A percentile compares a stretch with the other conserved stretches of the same genome.
These are phyloP conservation scores for Passer montanus DNA, from an alignment of 2,113 vertebrate species.

Conservation along the genomic window DNA sequence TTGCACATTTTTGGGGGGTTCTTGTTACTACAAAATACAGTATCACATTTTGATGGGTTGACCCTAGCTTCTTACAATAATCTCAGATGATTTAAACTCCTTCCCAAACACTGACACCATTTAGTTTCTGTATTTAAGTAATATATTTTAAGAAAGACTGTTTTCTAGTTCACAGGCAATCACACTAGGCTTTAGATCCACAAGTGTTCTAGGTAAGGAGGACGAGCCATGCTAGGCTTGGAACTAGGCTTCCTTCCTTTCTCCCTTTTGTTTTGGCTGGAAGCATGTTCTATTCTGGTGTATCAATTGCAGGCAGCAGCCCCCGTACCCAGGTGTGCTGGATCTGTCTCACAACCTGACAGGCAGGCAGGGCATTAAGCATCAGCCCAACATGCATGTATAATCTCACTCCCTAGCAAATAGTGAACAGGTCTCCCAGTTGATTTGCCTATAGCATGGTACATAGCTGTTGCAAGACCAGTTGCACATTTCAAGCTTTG, in stretches of 20 bases:
- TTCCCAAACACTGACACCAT: background rate
- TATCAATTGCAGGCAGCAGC: background rate
- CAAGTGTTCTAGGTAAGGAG: background rate
- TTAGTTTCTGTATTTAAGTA: background rate
- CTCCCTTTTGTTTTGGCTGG: constrained; percentile 31
- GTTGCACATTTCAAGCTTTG: background rate
- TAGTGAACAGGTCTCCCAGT: background rate
- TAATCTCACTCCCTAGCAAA: background rate
- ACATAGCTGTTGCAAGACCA: background rate
- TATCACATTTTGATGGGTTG: background rate
- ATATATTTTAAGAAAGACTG: background rate
- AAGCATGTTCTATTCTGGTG: background rate
- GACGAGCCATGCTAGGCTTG: background rate
- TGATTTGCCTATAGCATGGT: background rate
- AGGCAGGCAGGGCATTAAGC: background rate
- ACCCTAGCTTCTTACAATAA: background rate
- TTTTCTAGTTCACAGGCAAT: background rate
- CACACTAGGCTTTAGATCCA: background rate
- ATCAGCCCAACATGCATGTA: fast-evolving
- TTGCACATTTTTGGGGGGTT: background rate
- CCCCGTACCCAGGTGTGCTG: fast-evolving
- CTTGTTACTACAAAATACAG: background rate
- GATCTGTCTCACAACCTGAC: background rate
- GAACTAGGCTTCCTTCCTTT: background rate
- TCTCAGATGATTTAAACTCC: background rate